Conservation (phyloP, 2,888 invertebrate genomes). For the Dasysyrphus albostriatus region DNA sequence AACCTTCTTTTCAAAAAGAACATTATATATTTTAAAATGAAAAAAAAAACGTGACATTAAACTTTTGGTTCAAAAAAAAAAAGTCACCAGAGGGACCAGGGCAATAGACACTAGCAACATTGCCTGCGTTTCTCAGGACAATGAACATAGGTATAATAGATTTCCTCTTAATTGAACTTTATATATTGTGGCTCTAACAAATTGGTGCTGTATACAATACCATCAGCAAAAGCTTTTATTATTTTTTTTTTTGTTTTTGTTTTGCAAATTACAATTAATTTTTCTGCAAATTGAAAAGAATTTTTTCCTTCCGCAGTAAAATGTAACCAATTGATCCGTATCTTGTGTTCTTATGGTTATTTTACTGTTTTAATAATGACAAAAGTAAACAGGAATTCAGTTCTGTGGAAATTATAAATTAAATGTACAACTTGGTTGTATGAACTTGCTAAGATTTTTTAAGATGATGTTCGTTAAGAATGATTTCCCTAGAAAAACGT, state of each 20-base stretch:
- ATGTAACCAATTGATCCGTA: conserved; percentile 6
- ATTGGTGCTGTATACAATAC: background rate
- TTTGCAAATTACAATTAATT: conserved; percentile 4
- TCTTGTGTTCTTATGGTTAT: background rate
- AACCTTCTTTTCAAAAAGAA: too few relatives aligned
- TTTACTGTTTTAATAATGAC: background rate
- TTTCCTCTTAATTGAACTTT: conserved; percentile 2
- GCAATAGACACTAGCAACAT: background rate
- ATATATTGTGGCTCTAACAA: background rate
- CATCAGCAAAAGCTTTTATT: conserved; percentile 15
- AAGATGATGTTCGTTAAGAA: too few relatives aligned
- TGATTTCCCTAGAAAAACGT: too few relatives aligned
- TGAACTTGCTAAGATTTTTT: background rate
- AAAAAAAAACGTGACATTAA: too few relatives aligned
- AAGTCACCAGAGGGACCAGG: too few relatives aligned
- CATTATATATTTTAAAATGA: too few relatives aligned
- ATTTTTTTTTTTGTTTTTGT: background rate
- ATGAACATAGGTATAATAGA: conserved; percentile 13
- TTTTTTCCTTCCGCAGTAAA: background rate
- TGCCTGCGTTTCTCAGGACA: background rate
- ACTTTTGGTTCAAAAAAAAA: background rate
- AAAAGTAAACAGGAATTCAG: background rate
- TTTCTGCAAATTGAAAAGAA: background rate
- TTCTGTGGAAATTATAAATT: background rate
- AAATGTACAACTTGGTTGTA: background rate